Base-by-base conservation (phyloP, 1,140 invertebrate genomes). In the Paraescarpia echinospica region DNA sequence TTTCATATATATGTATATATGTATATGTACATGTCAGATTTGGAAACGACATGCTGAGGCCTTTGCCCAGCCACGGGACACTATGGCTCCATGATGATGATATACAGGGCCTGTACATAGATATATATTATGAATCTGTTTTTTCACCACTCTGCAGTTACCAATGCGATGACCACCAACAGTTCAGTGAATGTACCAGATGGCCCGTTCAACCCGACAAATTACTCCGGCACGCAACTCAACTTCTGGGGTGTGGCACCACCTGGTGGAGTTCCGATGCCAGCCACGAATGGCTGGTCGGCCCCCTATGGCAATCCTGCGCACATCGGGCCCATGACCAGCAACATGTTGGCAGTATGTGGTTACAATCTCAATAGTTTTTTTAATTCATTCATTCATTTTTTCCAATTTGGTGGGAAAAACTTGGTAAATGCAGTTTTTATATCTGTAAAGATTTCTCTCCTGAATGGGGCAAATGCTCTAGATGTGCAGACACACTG, bases 181-280 rank as follows among this genome's bases (percentile, higher is more conserved):
- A 59, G 35, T 35, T 91, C 90, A 0, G 48, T 91, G 41, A 91
- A 34, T 59, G 27, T 92, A 41, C 91, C 41, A 35, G 95, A 96
- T 91, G 95, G 95, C 9, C 95, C 96, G 12, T 95, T 96, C 91
- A 95, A 95, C 89, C 95, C 96, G 6, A 95, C 95, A 14, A 96
- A 96, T 93, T 96, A 96, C 92, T 95, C 95, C 48, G 96, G 96
- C 1, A 96, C 96, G 22, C 96, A 96, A 94, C 95, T 96, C 88
- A 96, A 96, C 94, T 94, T 96, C 14, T 96, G 95, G 95, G 96
- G 96, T n/a, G 94, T 94, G 33, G 93, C 95, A 1, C 94, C 94
- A 18, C 22, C 34, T 92, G 33, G 35, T 41, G 12, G 35, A 91
- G 34, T 91, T 88, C 93, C 12, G 27, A 91, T 77, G 92, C 89